These are phyloP conservation scores for Aviceda subcristata DNA, from an alignment of 2,113 vertebrate genomes.

Conservation along the genomic window DNA sequence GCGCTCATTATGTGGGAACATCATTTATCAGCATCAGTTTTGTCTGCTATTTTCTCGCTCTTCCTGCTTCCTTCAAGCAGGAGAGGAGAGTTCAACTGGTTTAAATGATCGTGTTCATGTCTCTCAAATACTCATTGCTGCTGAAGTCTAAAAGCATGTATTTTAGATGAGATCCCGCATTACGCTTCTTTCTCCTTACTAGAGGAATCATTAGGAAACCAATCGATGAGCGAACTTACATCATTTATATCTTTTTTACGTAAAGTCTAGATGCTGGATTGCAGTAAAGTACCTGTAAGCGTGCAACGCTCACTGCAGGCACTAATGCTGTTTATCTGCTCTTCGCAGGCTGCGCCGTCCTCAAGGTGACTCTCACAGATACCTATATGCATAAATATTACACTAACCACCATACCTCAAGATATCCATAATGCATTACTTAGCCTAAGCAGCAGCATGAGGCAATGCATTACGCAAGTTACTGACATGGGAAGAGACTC, in stretches of 20 bases:
- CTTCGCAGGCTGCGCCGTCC: neutral
- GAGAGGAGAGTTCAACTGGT: neutral
- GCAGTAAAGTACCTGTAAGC: neutral
- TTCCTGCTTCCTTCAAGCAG: neutral
- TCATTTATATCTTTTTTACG: neutral
- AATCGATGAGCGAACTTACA: neutral
- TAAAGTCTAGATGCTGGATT: neutral
- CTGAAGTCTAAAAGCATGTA: neutral
- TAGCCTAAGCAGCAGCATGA: neutral
- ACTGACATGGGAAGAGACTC: neutral
- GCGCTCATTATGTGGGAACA: neutral
- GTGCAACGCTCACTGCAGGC: neutral
- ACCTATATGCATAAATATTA: slow-evolving; percentile 12
- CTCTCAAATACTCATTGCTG: neutral
- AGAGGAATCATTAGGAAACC: neutral
- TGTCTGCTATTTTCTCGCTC: neutral
- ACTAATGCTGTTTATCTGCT: slow-evolving; percentile 15
- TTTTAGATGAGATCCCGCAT: neutral
- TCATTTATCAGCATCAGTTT: neutral
- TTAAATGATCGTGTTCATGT: neutral
- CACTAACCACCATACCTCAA: neutral
- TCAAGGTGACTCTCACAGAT: slow-evolving; percentile 3
- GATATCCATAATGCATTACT: neutral
- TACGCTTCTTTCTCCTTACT: neutral
- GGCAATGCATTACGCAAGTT: neutral